Conservation (phyloP, 2,888 invertebrate genomes). For the Biston betularia region DNA sequence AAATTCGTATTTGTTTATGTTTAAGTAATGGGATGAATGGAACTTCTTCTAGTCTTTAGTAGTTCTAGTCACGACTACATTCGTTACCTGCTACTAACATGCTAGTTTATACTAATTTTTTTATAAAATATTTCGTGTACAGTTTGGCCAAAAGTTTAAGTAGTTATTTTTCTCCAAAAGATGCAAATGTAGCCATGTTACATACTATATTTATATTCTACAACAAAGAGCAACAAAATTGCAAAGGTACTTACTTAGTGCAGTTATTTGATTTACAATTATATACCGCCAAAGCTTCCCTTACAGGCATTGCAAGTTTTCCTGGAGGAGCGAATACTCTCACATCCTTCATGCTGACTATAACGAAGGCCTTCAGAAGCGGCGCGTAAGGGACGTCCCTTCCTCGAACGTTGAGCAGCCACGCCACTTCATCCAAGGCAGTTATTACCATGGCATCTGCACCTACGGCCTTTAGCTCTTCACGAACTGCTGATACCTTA, state of each 20-base stretch:
- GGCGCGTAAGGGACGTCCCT: slow-evolving; percentile 93
- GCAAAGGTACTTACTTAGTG: slow-evolving; percentile 63
- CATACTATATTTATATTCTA: too few relatives aligned
- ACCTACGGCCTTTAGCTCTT: slow-evolving; percentile 86
- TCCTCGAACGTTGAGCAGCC: slow-evolving; percentile 95
- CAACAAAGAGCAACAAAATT: background rate
- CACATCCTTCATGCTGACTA: slow-evolving; percentile 88
- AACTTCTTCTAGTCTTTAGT: too few relatives aligned
- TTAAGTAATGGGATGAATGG: too few relatives aligned
- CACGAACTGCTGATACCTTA: slow-evolving; percentile 90
- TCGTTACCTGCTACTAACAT: too few relatives aligned
- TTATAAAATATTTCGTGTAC: too few relatives aligned
- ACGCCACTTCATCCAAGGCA: slow-evolving; percentile 94
- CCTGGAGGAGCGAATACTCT: slow-evolving; percentile 89
- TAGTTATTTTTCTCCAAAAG: too few relatives aligned
- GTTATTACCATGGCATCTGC: slow-evolving; percentile 94
- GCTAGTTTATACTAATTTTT: too few relatives aligned
- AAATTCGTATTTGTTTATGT: too few relatives aligned
- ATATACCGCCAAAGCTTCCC: slow-evolving; percentile 83
- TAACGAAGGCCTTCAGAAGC: slow-evolving; percentile 91
- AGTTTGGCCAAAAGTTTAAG: too few relatives aligned
- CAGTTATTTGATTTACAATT: slow-evolving; percentile 87
- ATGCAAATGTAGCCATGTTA: too few relatives aligned
- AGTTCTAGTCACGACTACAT: too few relatives aligned
- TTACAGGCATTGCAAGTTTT: slow-evolving; percentile 87